Base-by-base conservation (phyloP, 2,113 vertebrate species). In the Phaethornis superciliosus region DNA sequence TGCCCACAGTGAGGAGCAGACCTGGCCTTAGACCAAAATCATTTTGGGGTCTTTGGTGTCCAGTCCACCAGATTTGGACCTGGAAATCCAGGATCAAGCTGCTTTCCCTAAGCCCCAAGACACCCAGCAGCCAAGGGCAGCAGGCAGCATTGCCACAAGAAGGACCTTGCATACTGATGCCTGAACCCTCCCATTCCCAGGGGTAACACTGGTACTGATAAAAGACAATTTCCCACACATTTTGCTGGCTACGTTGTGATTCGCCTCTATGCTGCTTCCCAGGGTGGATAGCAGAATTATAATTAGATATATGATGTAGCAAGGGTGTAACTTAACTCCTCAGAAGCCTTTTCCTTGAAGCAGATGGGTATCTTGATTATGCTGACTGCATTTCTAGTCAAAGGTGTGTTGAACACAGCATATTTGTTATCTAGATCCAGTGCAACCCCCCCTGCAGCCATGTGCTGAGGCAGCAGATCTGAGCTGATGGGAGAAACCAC, bases 181-280 rank as follows among this genome's bases (percentile, higher is more conserved):
- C 35, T 13, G 44, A 94, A 27, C 40, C 26, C 42, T 94, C 84
- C 40, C 55, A 10, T 64, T 88, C 95, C 77, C 89, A 65, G 68
- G 21, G 26, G 58, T 49, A 68, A 52, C n/a, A 3, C 40, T 12
- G 33, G 10, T 4, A 3, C 76, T 94, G 92, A 77, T 86, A 91
- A 81, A 69, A 94, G 68, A 72, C 63, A 52, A 58, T 93, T 91
- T 93, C 92, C 81, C 90, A 86, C 88, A 86, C 67, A 16, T 90
- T 85, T 68, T 76, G 63, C 44, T 71, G 52, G 76, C 80, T 71
- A 82, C 67, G 64, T 28, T 76, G 81, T 60, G 80, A 93, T 89
- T 65, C 81, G n/a, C 35, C 67, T 51, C 78, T 67, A 32, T 47
- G 68, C 52, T 81, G 42, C 81, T 93, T 91, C 68, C 55, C 19